These are phyloP conservation scores for Protonibea diacanthus DNA, from an alignment of 2,797 vertebrate species.

Conservation along the genomic window DNA sequence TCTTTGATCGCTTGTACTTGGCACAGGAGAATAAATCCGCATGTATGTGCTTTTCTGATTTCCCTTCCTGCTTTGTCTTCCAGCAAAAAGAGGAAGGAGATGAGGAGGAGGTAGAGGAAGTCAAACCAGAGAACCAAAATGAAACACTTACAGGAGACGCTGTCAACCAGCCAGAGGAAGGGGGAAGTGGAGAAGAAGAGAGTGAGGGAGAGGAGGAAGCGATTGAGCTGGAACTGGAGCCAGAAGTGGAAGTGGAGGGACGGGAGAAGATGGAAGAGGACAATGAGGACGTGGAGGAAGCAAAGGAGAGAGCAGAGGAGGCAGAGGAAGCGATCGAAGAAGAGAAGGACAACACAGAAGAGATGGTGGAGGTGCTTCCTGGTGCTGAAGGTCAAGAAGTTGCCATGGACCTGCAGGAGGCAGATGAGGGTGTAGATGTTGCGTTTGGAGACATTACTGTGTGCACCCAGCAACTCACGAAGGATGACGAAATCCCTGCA, in stretches of 20 bases:
- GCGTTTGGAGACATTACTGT: neutral
- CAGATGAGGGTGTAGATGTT: constrained; percentile 17
- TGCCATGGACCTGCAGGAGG: neutral
- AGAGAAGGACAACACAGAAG: constrained; percentile 19
- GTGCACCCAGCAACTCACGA: neutral
- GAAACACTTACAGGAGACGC: neutral
- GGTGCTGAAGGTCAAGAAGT: neutral
- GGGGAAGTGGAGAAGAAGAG: constrained; percentile 11
- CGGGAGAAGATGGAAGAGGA: constrained; percentile 24
- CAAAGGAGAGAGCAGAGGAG: constrained; percentile 26
- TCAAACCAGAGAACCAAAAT: constrained; percentile 29
- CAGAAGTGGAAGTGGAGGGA: constrained; percentile 39
- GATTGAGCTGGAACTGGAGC: constrained; percentile 34
- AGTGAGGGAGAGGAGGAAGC: constrained; percentile 38
- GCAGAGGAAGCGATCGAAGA: constrained; percentile 45
- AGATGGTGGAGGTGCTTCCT: constrained; percentile 15
- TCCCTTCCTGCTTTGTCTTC: constrained; percentile 13
- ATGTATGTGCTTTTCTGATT: neutral
- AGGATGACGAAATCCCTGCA: neutral
- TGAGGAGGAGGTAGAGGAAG: constrained; percentile 34
- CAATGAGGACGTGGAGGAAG: constrained; percentile 22
- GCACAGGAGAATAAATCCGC: no score
- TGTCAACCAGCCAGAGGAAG: constrained; percentile 17
- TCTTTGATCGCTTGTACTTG: no score
- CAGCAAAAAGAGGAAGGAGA: constrained; percentile 41